Conservation (phyloP, 2,797 vertebrate species). For the Pantherophis alleghaniensis region DNA sequence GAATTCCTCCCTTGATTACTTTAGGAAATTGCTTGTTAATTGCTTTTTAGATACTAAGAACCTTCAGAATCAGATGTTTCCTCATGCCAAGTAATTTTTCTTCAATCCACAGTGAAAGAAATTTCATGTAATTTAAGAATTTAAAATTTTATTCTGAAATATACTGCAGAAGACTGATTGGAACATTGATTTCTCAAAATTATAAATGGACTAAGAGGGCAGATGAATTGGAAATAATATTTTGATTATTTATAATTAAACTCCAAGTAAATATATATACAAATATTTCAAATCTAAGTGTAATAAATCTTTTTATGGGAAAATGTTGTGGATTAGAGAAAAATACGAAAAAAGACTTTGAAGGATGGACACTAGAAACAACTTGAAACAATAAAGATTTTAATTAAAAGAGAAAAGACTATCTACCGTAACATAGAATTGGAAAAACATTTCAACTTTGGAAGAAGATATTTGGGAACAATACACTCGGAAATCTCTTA, state of each 20-base stretch:
- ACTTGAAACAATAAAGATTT: background rate
- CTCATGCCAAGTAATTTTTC: background rate
- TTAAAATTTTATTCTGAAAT: background rate
- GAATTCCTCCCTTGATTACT: background rate
- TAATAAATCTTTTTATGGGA: background rate
- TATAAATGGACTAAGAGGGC: background rate
- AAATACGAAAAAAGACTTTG: background rate
- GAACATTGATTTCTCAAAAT: background rate
- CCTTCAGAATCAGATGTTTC: background rate
- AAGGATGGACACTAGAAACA: background rate
- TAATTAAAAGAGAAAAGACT: background rate
- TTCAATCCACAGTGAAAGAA: background rate
- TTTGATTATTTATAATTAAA: background rate
- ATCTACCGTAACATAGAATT: background rate
- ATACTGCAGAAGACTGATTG: background rate
- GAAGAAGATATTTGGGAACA: background rate
- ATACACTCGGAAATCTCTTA: background rate
- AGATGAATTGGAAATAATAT: background rate
- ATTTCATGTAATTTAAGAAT: background rate
- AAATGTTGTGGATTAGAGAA: background rate
- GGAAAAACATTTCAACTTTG: background rate
- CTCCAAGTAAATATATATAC: background rate
- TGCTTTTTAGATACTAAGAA: background rate
- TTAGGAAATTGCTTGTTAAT: background rate
- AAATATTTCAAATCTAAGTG: background rate